Percentiles rank a stretch among this genome's conserved stretches.
Conservation (phyloP, 2,113 vertebrate species). For the Sapayoa aenigma region DNA sequence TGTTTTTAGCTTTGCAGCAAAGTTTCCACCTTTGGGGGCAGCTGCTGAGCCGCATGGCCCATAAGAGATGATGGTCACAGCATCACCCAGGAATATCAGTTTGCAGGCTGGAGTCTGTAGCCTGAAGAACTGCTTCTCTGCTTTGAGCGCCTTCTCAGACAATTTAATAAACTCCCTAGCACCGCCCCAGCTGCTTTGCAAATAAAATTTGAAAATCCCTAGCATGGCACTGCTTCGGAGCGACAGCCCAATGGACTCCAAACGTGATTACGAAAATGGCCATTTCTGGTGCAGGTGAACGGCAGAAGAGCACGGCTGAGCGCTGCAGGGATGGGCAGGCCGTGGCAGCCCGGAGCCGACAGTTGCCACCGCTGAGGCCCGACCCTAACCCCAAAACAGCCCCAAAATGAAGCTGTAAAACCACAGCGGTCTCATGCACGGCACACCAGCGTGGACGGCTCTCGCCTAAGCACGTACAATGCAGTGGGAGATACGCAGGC, state of each 20-base stretch:
- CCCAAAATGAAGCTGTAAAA: background rate
- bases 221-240: background rate
- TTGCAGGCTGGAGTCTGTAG: background rate
- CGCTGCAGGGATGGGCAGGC: background rate
- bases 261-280: accelerated
- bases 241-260: accelerated
- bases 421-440: accelerated
- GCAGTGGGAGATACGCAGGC: background rate
- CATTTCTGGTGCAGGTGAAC: accelerated
- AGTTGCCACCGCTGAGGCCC: accelerated
- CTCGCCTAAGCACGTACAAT: background rate
- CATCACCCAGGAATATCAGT: background rate
- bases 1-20: background rate
- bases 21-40: background rate
- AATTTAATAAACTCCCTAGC: background rate
- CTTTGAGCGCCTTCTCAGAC: background rate
- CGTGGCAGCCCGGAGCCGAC: background rate
- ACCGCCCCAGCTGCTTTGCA: background rate
- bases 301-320: background rate
- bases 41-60: accelerated
- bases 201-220: no score
- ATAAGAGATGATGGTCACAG: accelerated
- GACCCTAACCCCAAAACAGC: background rate
- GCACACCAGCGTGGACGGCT: background rate
- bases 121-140: background rate